Evolutionary conservation across 2,113 vertebrate species (phyloP), one percentile per base, ranked within the genome.

Genomic region (Empidonax traillii): DNA sequence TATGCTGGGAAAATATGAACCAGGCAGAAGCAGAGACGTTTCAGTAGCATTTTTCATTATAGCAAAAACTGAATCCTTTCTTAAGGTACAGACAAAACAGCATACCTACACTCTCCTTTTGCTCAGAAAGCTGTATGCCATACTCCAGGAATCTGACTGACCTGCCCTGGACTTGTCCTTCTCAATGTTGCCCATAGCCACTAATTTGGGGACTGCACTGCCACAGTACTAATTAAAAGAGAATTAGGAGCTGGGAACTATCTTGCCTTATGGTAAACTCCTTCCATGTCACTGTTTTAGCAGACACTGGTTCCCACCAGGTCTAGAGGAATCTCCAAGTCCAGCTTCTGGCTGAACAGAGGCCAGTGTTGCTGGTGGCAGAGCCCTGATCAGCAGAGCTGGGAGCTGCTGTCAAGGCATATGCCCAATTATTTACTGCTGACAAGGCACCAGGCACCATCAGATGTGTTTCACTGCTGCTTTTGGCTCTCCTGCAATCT

Each of bases 271-370:
- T 6, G 12, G 39, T 12, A 43, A 82, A 4, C 16, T 58, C 39
- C 16, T 5, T 66, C 9, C 46, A 52, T 13, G 14, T 9, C 56
- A 6, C 31, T 12, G 20, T 17, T 46, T 37, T 0, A 49, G 58
- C 55, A 66, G 55, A 49, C 16, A 8, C 19, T 21, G 11, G 18
- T 5, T 67, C 21, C 47, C 15, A 27, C 1, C 1, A 10, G 21
- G 43, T 4, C 22, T n/a, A 35, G 58, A 27, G 62, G 6, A 41
- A 10, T 1, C 5, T 33, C 31, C 0, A 1, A 3, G 3, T 1
- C 16, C 65, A 44, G 21, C 20, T 37, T 20, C 22, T 69, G 67
- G n/a, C 8, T 8, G 22, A 44, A 4, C 14, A 58, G 11, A 27
- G 30, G 58, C n/a, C 18, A 25, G 31, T 0, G 0, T 1, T 37